A percentile compares a stretch with the other conserved stretches of the same genome.
Evolutionary conservation across 2,113 vertebrate species (phyloP).

Genomic region (Takifugu bimaculatus): DNA sequence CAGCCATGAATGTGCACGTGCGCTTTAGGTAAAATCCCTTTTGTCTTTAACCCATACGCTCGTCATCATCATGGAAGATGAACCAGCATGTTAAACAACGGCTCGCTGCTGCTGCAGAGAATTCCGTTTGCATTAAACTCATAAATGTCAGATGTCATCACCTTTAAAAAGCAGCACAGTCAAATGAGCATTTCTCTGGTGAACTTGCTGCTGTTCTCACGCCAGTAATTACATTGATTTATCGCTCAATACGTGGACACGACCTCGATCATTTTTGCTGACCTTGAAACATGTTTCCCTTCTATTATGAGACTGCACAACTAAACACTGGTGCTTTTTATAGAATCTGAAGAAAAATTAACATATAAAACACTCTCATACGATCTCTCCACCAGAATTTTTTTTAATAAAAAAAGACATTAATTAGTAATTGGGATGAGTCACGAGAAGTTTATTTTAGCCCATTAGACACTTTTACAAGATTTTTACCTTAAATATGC

Average conservation of each 20-base stretch:
- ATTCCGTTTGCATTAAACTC: neutral
- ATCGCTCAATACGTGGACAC: neutral
- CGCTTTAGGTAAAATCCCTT: too few species aligned
- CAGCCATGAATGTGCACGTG: too few species aligned
- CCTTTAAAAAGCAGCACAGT: slow-evolving; percentile 7
- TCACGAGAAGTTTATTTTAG: too few species aligned
- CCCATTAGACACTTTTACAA: too few species aligned
- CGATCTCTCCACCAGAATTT: neutral
- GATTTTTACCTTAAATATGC: too few species aligned
- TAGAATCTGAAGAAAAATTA: neutral
- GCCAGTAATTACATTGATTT: neutral
- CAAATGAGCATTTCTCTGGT: neutral
- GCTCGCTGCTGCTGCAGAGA: neutral
- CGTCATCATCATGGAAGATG: neutral
- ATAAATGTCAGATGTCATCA: neutral
- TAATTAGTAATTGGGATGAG: too few species aligned
- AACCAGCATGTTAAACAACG: neutral
- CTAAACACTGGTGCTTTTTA: neutral
- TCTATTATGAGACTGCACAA: neutral
- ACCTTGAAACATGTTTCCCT: neutral
- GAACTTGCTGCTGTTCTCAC: neutral
- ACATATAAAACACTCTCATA: neutral
- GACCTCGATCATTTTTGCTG: neutral
- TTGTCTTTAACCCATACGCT: too few species aligned
- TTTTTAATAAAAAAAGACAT: too few species aligned